phyloP scores from a whole-genome alignment of 2,888 invertebrate species.

The Eumerus sabulonum region DNA sequence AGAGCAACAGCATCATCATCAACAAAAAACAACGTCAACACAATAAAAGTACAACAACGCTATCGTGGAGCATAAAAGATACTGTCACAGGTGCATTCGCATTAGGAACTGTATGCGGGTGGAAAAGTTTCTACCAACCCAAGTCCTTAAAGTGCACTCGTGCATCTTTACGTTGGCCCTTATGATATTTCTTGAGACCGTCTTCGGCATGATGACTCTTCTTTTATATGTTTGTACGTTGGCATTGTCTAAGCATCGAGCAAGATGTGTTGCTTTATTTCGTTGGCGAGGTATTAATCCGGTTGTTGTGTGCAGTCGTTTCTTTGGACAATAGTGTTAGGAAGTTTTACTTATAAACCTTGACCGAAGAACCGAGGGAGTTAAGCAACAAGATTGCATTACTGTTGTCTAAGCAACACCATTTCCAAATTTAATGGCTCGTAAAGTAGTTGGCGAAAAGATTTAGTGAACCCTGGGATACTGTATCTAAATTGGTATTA shows the following conservation, averaged over 20 bases:
- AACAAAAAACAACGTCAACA: no score
- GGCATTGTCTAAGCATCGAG: neutral
- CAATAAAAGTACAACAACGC: no score
- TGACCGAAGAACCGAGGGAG: no score
- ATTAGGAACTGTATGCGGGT: conserved; percentile 45
- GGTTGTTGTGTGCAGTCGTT: neutral
- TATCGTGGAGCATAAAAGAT: conserved; percentile 18
- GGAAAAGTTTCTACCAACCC: conserved; percentile 37
- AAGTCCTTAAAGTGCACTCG: conserved; percentile 25
- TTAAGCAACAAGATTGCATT: no score
- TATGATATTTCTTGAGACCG: conserved; percentile 42
- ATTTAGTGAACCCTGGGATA: no score
- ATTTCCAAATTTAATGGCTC: no score
- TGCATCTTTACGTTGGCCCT: conserved; percentile 6
- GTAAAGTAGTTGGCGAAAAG: no score
- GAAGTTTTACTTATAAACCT: no score
- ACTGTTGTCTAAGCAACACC: neutral
- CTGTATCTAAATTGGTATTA: no score
- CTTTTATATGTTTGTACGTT: conserved; percentile 30
- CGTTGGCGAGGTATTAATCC: conserved; percentile 15
- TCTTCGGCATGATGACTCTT: conserved; percentile 25
- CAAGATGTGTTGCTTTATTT: neutral
- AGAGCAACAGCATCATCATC: neutral
- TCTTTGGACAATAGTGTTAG: no score
- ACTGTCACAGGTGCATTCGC: conserved; percentile 53